Base-by-base conservation (phyloP, 2,888 invertebrate species). In the Nematopogon swammerdamellus region DNA sequence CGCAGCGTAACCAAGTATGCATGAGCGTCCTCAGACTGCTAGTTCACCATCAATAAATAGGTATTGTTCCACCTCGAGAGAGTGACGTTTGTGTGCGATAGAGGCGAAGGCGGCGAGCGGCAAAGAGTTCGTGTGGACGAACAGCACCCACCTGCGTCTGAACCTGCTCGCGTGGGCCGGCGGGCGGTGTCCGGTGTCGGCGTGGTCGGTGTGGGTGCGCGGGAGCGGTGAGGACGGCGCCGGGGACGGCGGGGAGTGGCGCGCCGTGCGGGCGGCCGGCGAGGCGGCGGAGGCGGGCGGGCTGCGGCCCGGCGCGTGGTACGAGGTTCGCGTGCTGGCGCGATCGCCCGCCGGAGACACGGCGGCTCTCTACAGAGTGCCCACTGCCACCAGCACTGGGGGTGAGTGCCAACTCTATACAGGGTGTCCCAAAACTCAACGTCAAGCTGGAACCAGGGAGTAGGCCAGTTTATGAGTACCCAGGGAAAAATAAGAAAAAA, bases 141-240 rank as follows among this genome's bases (percentile, higher is more conserved):
- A 91, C 67, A 83, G 86, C 50, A 86, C 89, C 1, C 81, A 84
- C 45, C 81, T 89, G 45, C 83, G 85, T 42, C 68, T 91, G 44
- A 86, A 86, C 67, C 74, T 91, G 54, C 77, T 84, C 55, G 81
- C 85, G 50, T 91, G 91, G 91, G 82, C 83, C 16, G 85, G 84
- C 55, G 86, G 85, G 4, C 87, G 87, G 51, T 91, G 91, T 69
- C 82, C 86, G 2, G 84, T 89, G 58, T 71, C 72, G 17, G 81
- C 84, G 55, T 89, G 87, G 70, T 81, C 82, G 43, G 79, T 88
- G 43, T 82, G 85, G 58, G 64, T 77, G 59, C 72, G 76, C 20
- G 66, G 63, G 30, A 60, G 59, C 50, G 67, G 63, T 0, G 70
- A 70, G 48, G 48, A 52, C 3, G 69, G 68, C n/a, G 59, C 64